These are phyloP conservation scores for Apodemia zela DNA, from an alignment of 2,888 invertebrate genomes.

Conservation along the genomic window DNA sequence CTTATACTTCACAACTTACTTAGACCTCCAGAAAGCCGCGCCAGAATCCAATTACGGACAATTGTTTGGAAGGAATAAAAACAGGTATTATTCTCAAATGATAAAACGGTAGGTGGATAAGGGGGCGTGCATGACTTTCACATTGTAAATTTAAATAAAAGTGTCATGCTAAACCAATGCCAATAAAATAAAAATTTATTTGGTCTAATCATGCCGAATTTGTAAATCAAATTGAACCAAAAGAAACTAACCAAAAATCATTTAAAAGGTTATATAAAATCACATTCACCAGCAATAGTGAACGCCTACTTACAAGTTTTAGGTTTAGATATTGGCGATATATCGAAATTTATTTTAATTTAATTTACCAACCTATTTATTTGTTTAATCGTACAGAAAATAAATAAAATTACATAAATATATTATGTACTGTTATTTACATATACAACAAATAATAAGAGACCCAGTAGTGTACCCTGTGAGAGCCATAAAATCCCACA, in stretches of 20 bases:
- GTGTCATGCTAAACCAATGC: slow-evolving; percentile 35
- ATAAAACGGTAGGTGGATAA: slow-evolving; percentile 29
- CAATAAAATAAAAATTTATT: slow-evolving; percentile 28
- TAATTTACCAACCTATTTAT: background rate
- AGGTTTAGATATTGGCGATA: slow-evolving; percentile 48
- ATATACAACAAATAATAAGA: background rate
- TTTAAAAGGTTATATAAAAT: slow-evolving; percentile 29
- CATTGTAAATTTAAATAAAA: slow-evolving; percentile 37
- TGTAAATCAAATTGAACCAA: slow-evolving; percentile 32
- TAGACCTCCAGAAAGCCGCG: slow-evolving; percentile 75
- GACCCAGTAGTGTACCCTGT: slow-evolving; percentile 2
- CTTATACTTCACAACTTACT: slow-evolving; percentile 61
- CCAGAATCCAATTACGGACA: slow-evolving; percentile 76
- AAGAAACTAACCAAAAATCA: slow-evolving; percentile 30
- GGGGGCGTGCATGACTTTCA: slow-evolving; percentile 47
- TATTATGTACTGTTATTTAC: slow-evolving; percentile 9
- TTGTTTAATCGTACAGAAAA: background rate
- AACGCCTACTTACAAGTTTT: slow-evolving; percentile 43
- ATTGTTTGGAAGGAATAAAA: slow-evolving; percentile 58
- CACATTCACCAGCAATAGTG: slow-evolving; percentile 44
- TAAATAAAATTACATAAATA: background rate
- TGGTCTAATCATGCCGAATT: slow-evolving; percentile 34
- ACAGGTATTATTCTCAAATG: slow-evolving; percentile 65
- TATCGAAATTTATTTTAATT: background rate
- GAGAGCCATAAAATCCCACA: slow-evolving; percentile 12